Conservation (phyloP, 1,140 invertebrate species). For the Leptoteleia sp. region DNA sequence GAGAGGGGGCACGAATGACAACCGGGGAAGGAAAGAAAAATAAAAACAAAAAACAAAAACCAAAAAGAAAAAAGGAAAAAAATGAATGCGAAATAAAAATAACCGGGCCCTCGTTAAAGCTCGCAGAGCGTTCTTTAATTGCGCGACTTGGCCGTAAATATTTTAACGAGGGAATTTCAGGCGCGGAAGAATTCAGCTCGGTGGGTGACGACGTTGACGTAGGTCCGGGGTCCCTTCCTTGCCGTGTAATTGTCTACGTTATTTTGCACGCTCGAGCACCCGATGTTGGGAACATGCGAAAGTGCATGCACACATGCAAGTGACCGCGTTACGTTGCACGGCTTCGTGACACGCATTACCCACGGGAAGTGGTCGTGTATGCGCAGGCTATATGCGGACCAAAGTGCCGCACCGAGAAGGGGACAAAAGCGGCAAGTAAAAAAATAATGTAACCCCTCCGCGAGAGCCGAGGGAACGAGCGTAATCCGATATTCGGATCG, state of each 20-base stretch:
- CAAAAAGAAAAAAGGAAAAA: background rate
- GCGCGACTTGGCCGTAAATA: conserved; percentile 44
- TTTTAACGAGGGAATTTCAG: conserved; percentile 52
- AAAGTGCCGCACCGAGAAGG: conserved; percentile 41
- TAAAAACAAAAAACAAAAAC: too few species aligned
- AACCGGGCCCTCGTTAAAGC: conserved; percentile 34
- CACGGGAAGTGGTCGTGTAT: conserved; percentile 65
- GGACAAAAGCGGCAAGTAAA: conserved; percentile 68
- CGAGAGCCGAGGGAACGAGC: conserved; percentile 19
- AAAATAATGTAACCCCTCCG: conserved; percentile 71
- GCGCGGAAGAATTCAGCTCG: conserved; percentile 48
- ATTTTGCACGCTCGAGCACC: conserved; percentile 59
- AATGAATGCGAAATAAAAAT: conserved; percentile 27
- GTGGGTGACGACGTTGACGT: conserved; percentile 66
- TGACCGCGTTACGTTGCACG: conserved; percentile 64
- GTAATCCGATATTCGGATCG: conserved; percentile 57
- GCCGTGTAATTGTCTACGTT: conserved; percentile 53
- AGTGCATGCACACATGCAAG: conserved; percentile 50
- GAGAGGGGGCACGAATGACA: too few species aligned
- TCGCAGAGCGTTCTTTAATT: conserved; percentile 31
- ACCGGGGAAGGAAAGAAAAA: too few species aligned
- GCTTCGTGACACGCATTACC: conserved; percentile 70
- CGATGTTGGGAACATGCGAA: conserved; percentile 58
- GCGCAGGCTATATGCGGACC: conserved; percentile 47
- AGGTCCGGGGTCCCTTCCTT: conserved; percentile 69